A percentile compares a stretch with the other conserved stretches of the same genome.
Conservation (phyloP, 2,888 invertebrate genomes). For the Carpatolechia fugitivella region DNA sequence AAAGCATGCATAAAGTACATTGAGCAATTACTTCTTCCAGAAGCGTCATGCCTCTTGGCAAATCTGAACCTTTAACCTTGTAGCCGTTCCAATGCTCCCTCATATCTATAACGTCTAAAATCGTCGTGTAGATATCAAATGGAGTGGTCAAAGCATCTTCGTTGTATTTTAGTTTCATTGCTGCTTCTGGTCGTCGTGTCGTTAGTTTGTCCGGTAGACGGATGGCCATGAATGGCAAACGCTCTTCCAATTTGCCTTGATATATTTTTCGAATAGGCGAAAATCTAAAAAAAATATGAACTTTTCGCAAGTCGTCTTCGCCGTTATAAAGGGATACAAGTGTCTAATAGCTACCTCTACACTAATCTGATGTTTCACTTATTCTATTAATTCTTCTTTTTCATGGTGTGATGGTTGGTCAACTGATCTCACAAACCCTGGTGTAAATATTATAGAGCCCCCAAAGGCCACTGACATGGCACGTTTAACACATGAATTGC, state of each 20-base stretch:
- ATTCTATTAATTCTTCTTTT: no score
- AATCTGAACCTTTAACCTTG: slow-evolving; percentile 20
- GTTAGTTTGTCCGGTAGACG: slow-evolving; percentile 83
- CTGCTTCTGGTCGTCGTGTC: slow-evolving; percentile 77
- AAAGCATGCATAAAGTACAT: no score
- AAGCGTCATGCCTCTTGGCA: slow-evolving; percentile 31
- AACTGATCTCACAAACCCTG: no score
- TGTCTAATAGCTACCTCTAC: no score
- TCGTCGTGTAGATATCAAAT: slow-evolving; percentile 90
- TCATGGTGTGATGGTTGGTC: no score
- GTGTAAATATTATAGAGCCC: no score
- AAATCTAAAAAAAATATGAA: slow-evolving; percentile 76
- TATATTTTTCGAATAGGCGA: slow-evolving; percentile 89
- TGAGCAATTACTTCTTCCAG: slow-evolving; percentile 27
- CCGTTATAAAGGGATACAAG: no score
- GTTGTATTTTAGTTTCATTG: slow-evolving; percentile 83
- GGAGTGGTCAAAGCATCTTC: slow-evolving; percentile 86
- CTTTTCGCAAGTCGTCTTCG: no score
- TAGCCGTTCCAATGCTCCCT: slow-evolving; percentile 23
- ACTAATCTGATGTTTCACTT: no score
- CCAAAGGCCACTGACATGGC: no score
- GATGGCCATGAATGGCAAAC: slow-evolving; percentile 68
- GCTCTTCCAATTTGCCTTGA: slow-evolving; percentile 94
- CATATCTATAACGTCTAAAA: slow-evolving; percentile 31
- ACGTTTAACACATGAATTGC: no score